Conservation (phyloP, 2,797 vertebrate genomes). For the Distichodus sexfasciatus region DNA sequence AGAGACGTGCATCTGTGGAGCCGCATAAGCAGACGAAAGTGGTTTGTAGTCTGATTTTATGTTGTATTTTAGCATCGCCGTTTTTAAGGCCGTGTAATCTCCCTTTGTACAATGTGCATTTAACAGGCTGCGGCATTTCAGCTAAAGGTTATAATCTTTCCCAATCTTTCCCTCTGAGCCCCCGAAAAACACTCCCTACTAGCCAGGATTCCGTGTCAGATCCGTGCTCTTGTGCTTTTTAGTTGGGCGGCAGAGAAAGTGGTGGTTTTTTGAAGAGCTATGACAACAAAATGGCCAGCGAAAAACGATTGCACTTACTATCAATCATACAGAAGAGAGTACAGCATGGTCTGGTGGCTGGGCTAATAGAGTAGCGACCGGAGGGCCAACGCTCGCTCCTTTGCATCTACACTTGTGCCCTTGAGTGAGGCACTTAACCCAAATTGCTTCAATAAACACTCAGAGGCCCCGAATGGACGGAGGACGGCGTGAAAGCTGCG, state of each 20-base stretch:
- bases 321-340: slow-evolving; percentile 61
- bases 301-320: slow-evolving; percentile 63
- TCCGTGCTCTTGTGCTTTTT: slow-evolving; percentile 24
- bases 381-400: slow-evolving; percentile 49
- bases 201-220: slow-evolving; percentile 35
- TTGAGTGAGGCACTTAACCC: slow-evolving; percentile 60
- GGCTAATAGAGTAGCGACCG: slow-evolving; percentile 60
- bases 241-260: slow-evolving; percentile 36
- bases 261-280: slow-evolving; percentile 51
- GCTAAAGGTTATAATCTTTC: slow-evolving; percentile 28
- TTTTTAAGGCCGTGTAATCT: background rate
- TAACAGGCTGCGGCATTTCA: slow-evolving; percentile 20
- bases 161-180: slow-evolving; percentile 26
- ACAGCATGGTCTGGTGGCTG: slow-evolving; percentile 62
- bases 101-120: slow-evolving; percentile 2
- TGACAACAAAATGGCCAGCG: slow-evolving; percentile 62
- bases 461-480: slow-evolving; percentile 42
- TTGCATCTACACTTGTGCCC: slow-evolving; percentile 56
- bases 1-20: no score
- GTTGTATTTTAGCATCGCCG: no score
- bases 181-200: slow-evolving; percentile 30
- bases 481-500: slow-evolving; percentile 41
- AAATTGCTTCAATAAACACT: slow-evolving; percentile 58
- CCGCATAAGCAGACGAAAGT: no score
- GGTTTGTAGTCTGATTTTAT: no score